Evolutionary conservation across 2,888 invertebrate species (phyloP).

Genomic region (Matsumyia berberina): DNA sequence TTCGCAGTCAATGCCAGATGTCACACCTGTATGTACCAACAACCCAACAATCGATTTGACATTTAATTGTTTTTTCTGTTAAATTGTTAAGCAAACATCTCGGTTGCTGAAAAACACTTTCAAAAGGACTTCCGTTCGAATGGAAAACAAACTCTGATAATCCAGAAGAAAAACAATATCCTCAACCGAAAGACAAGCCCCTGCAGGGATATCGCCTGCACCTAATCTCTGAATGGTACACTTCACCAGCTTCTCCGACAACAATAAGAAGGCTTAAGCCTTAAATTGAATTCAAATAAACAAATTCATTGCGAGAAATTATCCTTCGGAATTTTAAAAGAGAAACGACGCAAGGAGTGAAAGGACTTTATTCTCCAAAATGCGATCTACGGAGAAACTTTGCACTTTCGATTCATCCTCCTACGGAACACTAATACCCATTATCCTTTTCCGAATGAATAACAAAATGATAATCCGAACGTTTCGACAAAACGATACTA

Average conservation of each 20-base stretch:
- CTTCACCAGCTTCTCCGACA: slow-evolving; percentile 46
- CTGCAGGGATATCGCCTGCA: neutral
- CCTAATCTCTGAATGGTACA: slow-evolving; percentile 24
- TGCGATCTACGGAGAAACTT: slow-evolving; percentile 40
- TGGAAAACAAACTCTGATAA: slow-evolving; percentile 22
- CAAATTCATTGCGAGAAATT: slow-evolving; percentile 39
- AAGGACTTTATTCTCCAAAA: slow-evolving; percentile 26
- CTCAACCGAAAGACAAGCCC: neutral
- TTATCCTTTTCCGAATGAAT: slow-evolving; percentile 59
- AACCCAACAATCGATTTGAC: neutral
- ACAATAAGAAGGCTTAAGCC: slow-evolving; percentile 42
- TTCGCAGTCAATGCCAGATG: too few species aligned
- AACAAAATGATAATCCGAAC: slow-evolving; percentile 65
- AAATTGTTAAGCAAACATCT: slow-evolving; percentile 12
- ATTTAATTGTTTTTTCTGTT: neutral
- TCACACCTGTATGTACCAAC: too few species aligned
- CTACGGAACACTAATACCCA: slow-evolving; percentile 25
- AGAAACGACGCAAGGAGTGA: neutral
- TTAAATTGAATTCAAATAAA: slow-evolving; percentile 54
- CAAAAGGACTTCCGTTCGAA: slow-evolving; percentile 5
- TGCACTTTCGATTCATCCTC: slow-evolving; percentile 48
- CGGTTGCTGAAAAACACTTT: slow-evolving; percentile 16
- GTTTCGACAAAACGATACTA: slow-evolving; percentile 53
- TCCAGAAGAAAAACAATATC: slow-evolving; percentile 25
- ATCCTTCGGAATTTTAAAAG: slow-evolving; percentile 13